Conservation (phyloP, 2,797 vertebrate species). For the Neosalanx taihuensis region DNA sequence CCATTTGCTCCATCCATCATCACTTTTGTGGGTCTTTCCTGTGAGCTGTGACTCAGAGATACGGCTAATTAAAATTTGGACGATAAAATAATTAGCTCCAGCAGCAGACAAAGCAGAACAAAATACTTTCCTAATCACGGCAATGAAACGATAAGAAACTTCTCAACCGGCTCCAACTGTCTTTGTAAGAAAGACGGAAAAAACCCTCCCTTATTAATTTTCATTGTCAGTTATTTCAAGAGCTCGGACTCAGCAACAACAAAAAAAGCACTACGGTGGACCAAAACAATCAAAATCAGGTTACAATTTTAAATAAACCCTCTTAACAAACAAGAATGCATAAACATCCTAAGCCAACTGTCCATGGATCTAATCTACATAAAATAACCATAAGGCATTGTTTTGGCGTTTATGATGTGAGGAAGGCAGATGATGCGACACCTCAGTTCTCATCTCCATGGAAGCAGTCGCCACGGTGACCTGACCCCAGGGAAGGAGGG, state of each 20-base stretch:
- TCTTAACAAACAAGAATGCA: no score
- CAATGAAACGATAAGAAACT: slow-evolving; percentile 71
- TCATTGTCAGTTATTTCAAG: slow-evolving; percentile 31
- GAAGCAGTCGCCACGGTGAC: no score
- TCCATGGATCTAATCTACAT: no score
- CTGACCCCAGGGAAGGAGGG: no score
- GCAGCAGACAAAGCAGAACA: slow-evolving; percentile 65
- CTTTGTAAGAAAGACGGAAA: slow-evolving; percentile 31
- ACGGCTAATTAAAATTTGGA: slow-evolving; percentile 75
- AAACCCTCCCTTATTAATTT: slow-evolving; percentile 40
- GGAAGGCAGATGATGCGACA: no score
- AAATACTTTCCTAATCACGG: slow-evolving; percentile 65
- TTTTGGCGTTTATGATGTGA: no score
- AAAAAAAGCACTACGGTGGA: not conserved
- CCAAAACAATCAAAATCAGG: not conserved
- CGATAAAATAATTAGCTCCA: slow-evolving; percentile 80
- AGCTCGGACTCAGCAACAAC: slow-evolving; percentile 27
- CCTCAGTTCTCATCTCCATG: no score
- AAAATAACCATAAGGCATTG: no score
- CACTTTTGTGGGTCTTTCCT: slow-evolving; percentile 57
- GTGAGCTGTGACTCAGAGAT: slow-evolving; percentile 62
- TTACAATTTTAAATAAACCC: no score
- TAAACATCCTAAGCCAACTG: no score
- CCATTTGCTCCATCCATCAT: slow-evolving; percentile 57
- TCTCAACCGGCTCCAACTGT: slow-evolving; percentile 54